Base-by-base conservation (phyloP, 1,140 invertebrate genomes). In the Aphidius gifuensis region DNA sequence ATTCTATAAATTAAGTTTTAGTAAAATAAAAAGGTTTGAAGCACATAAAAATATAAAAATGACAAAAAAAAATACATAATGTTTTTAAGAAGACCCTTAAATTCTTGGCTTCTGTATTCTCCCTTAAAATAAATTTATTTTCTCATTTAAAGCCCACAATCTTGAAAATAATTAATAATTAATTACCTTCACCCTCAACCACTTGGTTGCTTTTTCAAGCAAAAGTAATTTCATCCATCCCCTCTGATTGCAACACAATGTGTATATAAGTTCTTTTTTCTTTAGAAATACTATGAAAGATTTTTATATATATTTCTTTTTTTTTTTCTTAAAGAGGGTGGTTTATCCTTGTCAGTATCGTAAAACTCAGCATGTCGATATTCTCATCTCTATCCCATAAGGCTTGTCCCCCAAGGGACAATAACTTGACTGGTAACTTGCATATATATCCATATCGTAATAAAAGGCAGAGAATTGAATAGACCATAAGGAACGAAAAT, bases 81-180 rank as follows among this genome's bases (percentile, higher is more conserved):
- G 23, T 32, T 4, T 32, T 32, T 32, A 32, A 32, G 23, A 45
- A 46, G 7, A 58, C 44, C 44, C 23, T 58, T 32, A 32, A 9
- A 7, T 53, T 11, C 21, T 53, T 58, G 32, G 42, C 23, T 23
- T 44, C 43, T 5, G 43, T 40, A 23, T 43, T 42, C 38, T 11
- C 39, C 9, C 11, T 4, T 42, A 43, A 38, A 43, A 42, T 16
- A 38, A 39, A 40, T 59, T 59, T 49, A 59, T 59, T 9, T 38
- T n/a, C 38, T 16, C 9, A 23, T 32, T 40, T 32, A 32, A 16
- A 11, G 21, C 8, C 8, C 51, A 53, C 40, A 43, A 23, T 0
- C 16, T 21, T 44, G 16, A 50, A 44, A 62, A 62, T 49, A 62
- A 62, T 56, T 49, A 57, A 50, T 42, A 62, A 48, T 57, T 62